Evolutionary conservation across 2,797 vertebrate genomes (phyloP).

Genomic region (Mormyrus proboscirostris): DNA sequence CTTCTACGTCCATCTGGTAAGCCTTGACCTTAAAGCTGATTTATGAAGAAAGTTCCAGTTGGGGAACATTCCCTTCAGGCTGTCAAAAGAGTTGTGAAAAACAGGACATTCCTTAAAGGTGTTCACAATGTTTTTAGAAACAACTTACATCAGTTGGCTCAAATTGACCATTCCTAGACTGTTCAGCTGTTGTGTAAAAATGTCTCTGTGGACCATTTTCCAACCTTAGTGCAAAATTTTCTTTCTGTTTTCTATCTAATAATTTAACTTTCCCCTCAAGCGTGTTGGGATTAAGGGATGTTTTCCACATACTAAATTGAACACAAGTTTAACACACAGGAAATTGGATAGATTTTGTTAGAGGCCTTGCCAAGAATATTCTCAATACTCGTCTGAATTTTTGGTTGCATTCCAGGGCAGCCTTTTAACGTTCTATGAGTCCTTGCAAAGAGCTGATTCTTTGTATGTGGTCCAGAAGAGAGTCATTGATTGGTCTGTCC

Average conservation of each 20-base stretch:
- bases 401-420: neutral
- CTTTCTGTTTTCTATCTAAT: neutral
- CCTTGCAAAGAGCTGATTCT: neutral
- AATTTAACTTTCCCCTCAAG: neutral
- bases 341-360: neutral
- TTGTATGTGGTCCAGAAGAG: neutral
- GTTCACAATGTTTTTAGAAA: neutral
- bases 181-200: neutral
- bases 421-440: neutral
- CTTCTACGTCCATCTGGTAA: neutral
- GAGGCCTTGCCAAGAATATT: neutral
- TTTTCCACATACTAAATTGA: neutral
- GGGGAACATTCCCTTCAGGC: neutral
- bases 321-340: neutral
- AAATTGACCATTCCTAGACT: neutral
- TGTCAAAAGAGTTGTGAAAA: neutral
- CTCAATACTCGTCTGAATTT: neutral
- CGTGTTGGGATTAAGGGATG: neutral
- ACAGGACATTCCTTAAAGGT: neutral
- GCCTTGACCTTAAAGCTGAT: neutral
- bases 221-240: neutral
- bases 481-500: neutral
- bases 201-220: neutral
- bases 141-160: neutral
- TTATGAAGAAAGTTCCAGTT: neutral